Percentiles rank a stretch among this genome's conserved stretches.
These are phyloP conservation scores for Pyrocephalus nanus DNA, from an alignment of 2,797 vertebrate genomes.

Conservation along the genomic window DNA sequence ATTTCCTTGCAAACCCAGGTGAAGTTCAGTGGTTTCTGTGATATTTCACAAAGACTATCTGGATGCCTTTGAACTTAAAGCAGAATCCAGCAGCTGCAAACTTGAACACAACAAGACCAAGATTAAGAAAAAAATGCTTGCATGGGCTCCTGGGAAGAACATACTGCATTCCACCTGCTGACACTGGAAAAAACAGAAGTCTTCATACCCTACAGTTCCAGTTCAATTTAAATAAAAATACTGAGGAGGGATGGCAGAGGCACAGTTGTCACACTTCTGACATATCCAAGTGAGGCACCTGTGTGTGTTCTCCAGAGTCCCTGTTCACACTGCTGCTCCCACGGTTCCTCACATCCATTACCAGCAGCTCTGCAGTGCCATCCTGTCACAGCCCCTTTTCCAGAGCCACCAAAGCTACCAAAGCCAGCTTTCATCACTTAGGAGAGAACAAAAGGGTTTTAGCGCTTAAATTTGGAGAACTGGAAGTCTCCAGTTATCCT, in stretches of 20 bases:
- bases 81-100: constrained; percentile 33
- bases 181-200: neutral
- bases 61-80: constrained; percentile 33
- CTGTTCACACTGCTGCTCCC: neutral
- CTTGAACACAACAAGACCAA: constrained; percentile 19
- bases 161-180: neutral
- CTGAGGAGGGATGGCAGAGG: neutral
- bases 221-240: neutral
- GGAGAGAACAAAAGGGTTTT: neutral
- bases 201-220: neutral
- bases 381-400: neutral
- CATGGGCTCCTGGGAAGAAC: neutral
- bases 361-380: neutral
- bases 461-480: neutral
- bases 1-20: constrained; percentile 37
- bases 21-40: constrained; percentile 38
- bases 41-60: constrained; percentile 14
- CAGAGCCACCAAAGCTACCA: neutral
- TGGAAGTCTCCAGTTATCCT: neutral
- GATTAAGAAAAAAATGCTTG: constrained; percentile 15
- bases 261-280: neutral
- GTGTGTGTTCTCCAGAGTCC: neutral
- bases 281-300: neutral
- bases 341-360: neutral
- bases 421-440: neutral